These are phyloP conservation scores for Cistogaster globosa DNA, from an alignment of 2,888 invertebrate species.

Conservation along the genomic window DNA sequence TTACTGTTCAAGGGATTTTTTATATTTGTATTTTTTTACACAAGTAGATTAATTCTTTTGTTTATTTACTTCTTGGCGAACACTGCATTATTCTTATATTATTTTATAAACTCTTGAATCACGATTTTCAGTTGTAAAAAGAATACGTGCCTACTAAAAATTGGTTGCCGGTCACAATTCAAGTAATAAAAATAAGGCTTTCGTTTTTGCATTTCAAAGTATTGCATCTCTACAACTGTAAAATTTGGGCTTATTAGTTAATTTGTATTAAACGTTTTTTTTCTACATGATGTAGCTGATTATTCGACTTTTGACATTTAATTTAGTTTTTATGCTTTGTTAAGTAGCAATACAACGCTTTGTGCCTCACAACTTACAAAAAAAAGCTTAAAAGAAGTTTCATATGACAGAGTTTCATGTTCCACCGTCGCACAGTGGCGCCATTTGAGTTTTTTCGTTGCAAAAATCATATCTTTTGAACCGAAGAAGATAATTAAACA, in stretches of 20 bases:
- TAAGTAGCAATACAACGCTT: background rate
- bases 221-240: background rate
- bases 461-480: too few species aligned
- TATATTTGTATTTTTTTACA: too few species aligned
- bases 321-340: background rate
- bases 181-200: background rate
- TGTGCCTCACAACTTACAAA: too few species aligned
- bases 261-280: constrained; percentile 38
- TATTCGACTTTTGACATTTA: background rate
- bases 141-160: background rate
- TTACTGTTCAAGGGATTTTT: too few species aligned
- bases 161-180: background rate
- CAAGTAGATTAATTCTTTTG: too few species aligned
- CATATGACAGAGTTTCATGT: too few species aligned
- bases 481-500: too few species aligned
- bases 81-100: background rate
- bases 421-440: too few species aligned
- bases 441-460: too few species aligned
- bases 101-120: background rate
- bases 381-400: too few species aligned
- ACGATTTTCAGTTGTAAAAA: background rate
- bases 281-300: constrained; percentile 20
- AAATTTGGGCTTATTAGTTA: constrained; percentile 53
- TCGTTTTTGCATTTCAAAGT: constrained; percentile 9
- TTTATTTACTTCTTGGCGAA: background rate